Evolutionary conservation across 37 sponge, comb jelly and placozoan species (phyloP), one percentile per base, ranked within the genome.

Genomic region (Ianthella basta): DNA sequence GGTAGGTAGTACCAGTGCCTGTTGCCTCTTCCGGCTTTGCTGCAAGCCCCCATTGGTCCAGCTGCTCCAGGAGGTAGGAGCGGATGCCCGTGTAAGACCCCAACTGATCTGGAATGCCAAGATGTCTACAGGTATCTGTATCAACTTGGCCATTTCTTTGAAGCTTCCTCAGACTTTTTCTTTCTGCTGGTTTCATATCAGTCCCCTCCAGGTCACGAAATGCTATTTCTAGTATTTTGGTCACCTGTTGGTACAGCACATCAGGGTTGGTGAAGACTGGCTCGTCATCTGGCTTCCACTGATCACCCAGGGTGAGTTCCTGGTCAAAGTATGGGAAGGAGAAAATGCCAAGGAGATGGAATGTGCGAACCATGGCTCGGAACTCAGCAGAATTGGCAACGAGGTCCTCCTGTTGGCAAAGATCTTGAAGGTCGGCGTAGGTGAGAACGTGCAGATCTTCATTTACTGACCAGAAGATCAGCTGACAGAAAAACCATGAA

Each of bases 401-500:
- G 34, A 69, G 1, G 34, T 33, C 70, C 29, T 35, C 70, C 34
- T 69, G 27, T 1, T 10, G 70, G 34, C 70, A 69, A 29, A 69
- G 70, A n/a, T n/a, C 70, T 69, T 69, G 70, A 30, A 69, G 70
- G 34, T 69, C 6, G 34, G 32, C 29, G 35, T 69, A 69, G 35
- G 70, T 30, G 18, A 69, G 33, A 34, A 29, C 70, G 1, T 18
- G 34, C 34, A 69, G 34, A 18, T n/a, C 32, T 34, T 69, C 70
- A 16, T 69, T 35, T 30, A 33, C 70, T 69, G 70, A 69, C 70
- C 70, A 69, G 70, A 69, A 69, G 32, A 69, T 30, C 34, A 69
- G 34, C 70, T 69, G 70, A 35, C 70, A 69, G 18, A 34, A 29
- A 29, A 69, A 69, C 70, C 70, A 69, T 4, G n/a, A 2, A 23